Evolutionary conservation across 2,113 vertebrate genomes (phyloP), one percentile per base, ranked within the genome.

Genomic region (Colistium nudipinnis): DNA sequence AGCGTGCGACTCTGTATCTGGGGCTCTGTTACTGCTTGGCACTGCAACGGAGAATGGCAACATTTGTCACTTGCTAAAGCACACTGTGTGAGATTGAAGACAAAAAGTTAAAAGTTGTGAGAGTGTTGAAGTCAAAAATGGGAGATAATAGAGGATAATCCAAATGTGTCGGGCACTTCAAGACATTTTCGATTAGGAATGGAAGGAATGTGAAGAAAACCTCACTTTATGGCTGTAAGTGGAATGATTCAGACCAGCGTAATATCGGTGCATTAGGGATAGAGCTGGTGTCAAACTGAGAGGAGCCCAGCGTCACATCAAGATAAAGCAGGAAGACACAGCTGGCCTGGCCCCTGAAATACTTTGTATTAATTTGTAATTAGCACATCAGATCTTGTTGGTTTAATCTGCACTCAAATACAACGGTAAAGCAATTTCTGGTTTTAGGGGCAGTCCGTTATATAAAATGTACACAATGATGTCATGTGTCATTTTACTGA

Each of bases 21-120:
- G 12, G 61, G 80, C 63, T 67, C 41, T 59, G 25, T 62, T 47
- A 31, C 33, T 14, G 57, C 51, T 73, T 47, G 33, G 71, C 48
- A 68, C n/a, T 33, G n/a, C n/a, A n/a, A n/a, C n/a, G n/a, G n/a
- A n/a, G n/a, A n/a, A 0, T 10, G 16, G 75, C 4, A 38, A 59
- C 45, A 54, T 79, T 54, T 70, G 41, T 62, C 9, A 33, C 69
- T 41, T 74, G 22, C 59, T 22, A 64, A 74, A 76, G n/a, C n/a
- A 55, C 52, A 64, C 41, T 61, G 4, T 62, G 24, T 17, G 39
- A 47, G 38, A 59, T 47, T 28, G 36, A 47, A 38, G n/a, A 41
- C 2, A 16, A 25, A 22, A 20, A 39, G 30, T n/a, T n/a, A n/a
- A n/a, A n/a, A n/a, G n/a, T n/a, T n/a, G n/a, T n/a, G n/a, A n/a